Evolutionary conservation across 2,888 invertebrate genomes (phyloP).

Genomic region (Neoaliturus tenellus): DNA sequence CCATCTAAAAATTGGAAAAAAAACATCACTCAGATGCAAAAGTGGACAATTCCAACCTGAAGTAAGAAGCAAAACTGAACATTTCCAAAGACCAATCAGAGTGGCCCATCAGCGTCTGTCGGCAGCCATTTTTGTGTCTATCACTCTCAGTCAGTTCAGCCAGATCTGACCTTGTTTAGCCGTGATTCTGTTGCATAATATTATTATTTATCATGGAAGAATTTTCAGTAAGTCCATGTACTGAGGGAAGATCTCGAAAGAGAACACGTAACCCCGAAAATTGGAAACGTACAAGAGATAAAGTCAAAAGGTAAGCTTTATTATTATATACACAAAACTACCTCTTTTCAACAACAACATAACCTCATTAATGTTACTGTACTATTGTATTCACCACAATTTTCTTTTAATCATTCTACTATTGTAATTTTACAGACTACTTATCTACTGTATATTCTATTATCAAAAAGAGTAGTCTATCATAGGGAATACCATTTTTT

Average conservation of each 20-base stretch:
- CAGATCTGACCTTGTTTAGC: slow-evolving; percentile 1
- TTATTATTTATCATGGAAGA: slow-evolving; percentile 25
- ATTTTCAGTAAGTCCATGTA: slow-evolving; percentile 20
- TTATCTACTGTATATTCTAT: neutral
- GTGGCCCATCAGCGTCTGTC: slow-evolving; percentile 1
- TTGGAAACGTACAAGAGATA: neutral
- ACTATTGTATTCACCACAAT: slow-evolving; percentile 13
- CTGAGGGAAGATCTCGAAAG: slow-evolving; percentile 19
- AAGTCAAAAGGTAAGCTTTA: slow-evolving; percentile 32
- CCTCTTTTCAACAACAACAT: slow-evolving; percentile 16
- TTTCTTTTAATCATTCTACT: slow-evolving; percentile 15
- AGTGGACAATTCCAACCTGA: slow-evolving; percentile 32
- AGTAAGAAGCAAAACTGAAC: slow-evolving; percentile 25
- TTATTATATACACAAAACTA: slow-evolving; percentile 23
- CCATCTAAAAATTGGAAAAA: neutral
- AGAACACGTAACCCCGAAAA: neutral
- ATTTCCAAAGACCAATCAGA: slow-evolving; percentile 12
- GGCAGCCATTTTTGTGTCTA: slow-evolving; percentile 21
- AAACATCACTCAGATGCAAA: slow-evolving; percentile 24
- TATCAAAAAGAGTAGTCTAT: slow-evolving; percentile 6
- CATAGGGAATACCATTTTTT: slow-evolving; percentile 25
- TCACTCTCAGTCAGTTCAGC: slow-evolving; percentile 16
- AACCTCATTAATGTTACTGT: slow-evolving; percentile 22
- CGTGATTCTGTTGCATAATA: slow-evolving; percentile 6
- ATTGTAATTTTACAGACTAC: slow-evolving; percentile 25